Evolutionary conservation across 2,113 vertebrate genomes (phyloP).

Genomic region (Strigops habroptila): DNA sequence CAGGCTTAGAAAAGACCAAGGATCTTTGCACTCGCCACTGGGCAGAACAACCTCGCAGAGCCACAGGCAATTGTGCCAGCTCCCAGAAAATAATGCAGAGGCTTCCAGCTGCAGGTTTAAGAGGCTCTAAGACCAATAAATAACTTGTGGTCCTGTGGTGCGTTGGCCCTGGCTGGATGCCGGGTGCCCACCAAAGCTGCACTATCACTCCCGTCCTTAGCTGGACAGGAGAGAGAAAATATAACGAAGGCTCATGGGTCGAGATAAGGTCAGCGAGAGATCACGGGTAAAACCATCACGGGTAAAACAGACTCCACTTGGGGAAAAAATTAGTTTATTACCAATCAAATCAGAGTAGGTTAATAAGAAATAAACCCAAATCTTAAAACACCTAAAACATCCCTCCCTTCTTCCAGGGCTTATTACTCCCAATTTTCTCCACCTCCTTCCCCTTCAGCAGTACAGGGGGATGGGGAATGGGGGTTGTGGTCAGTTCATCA

Average conservation of each 20-base stretch:
- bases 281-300: not conserved
- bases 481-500: not conserved
- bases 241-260: not conserved
- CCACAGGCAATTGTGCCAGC: not conserved
- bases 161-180: not conserved
- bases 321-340: not conserved
- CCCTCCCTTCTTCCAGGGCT: not conserved
- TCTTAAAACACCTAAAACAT: not conserved
- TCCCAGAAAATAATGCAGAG: not conserved
- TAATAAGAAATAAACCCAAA: not conserved
- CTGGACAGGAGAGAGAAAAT: not conserved
- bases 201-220: not conserved
- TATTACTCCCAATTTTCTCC: not conserved
- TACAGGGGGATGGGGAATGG: not conserved
- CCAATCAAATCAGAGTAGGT: not conserved
- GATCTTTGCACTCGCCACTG: not conserved
- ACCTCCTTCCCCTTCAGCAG: not conserved
- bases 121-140: not conserved
- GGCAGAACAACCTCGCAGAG: not conserved
- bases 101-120: not conserved
- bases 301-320: not conserved
- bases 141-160: not conserved
- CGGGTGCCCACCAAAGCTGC: not conserved
- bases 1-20: not conserved
- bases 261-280: not conserved